Evolutionary conservation across 2,797 vertebrate genomes (phyloP).

Genomic region (Poecilia picta): DNA sequence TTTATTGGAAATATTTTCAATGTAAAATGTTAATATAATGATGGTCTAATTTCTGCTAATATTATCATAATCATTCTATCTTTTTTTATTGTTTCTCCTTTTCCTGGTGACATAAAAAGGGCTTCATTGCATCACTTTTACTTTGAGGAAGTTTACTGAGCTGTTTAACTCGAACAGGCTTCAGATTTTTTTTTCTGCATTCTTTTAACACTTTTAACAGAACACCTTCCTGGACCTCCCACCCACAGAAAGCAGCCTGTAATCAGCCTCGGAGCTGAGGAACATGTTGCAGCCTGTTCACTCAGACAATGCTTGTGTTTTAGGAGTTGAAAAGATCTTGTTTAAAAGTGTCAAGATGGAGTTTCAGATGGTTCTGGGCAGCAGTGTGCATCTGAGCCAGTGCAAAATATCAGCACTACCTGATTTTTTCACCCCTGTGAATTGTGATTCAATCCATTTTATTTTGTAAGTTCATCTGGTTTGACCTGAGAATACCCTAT

Average conservation of each 20-base stretch:
- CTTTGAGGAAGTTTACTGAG: not conserved
- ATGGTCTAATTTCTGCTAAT: not conserved
- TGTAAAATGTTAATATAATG: not conserved
- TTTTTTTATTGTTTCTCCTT: not conserved
- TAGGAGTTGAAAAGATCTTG: constrained; percentile 44
- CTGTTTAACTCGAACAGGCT: constrained; percentile 27
- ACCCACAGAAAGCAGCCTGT: constrained; percentile 59
- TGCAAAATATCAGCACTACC: not conserved
- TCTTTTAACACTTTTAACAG: constrained; percentile 49
- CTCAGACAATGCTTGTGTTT: constrained; percentile 61
- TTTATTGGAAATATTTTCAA: not conserved
- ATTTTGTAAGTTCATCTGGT: not conserved
- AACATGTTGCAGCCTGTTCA: constrained; percentile 59
- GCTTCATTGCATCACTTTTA: not conserved
- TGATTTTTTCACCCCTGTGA: not conserved
- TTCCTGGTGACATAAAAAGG: not conserved
- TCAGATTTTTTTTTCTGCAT: constrained; percentile 51
- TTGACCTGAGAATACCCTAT: not conserved
- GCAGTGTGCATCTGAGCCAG: not conserved
- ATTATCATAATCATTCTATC: not conserved
- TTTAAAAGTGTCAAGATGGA: constrained; percentile 46
- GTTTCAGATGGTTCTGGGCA: constrained; percentile 16
- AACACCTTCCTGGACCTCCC: constrained; percentile 55
- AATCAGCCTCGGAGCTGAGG: constrained; percentile 55
- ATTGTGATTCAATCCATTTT: not conserved